phyloP scores from a whole-genome alignment of 1,140 invertebrate species.

The Aculops lycopersici region DNA sequence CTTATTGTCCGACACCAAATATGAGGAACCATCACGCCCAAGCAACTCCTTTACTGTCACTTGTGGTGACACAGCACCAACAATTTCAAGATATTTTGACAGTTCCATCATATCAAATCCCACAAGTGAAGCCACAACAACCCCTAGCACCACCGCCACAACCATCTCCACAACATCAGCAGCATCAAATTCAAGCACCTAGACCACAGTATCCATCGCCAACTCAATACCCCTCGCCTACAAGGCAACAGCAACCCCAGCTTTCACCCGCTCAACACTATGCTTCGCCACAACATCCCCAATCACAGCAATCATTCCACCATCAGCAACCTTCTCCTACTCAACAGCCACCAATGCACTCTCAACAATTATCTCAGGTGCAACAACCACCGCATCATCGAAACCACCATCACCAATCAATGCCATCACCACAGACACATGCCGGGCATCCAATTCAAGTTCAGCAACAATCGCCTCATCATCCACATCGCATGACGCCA shows the following conservation, averaged over 20 bases:
- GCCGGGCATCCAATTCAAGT: too few relatives aligned
- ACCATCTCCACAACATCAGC: not conserved
- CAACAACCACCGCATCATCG: constrained; percentile 1
- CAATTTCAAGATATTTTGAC: not conserved
- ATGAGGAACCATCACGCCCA: not conserved
- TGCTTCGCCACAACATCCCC: not conserved
- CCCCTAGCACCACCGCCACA: not conserved
- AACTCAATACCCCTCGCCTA: not conserved
- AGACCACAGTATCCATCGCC: not conserved
- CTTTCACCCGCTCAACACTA: constrained; percentile 1
- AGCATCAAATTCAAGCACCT: not conserved
- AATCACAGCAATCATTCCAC: not conserved
- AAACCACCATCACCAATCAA: too few relatives aligned
- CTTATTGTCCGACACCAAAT: too few relatives aligned
- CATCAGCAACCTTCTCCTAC: not conserved
- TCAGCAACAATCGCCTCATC: too few relatives aligned
- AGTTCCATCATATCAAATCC: not conserved
- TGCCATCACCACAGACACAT: too few relatives aligned
- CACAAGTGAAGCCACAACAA: not conserved
- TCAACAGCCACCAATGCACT: not conserved
- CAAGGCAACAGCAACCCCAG: not conserved
- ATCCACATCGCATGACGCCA: not conserved
- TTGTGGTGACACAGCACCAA: not conserved
- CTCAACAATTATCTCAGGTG: not conserved
- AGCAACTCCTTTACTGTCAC: not conserved